A percentile compares a stretch with the other conserved stretches of the same genome.
These are phyloP conservation scores for Astreopora myriophthalma DNA, from an alignment of 64 coral and sea anemone genomes.

Conservation along the genomic window DNA sequence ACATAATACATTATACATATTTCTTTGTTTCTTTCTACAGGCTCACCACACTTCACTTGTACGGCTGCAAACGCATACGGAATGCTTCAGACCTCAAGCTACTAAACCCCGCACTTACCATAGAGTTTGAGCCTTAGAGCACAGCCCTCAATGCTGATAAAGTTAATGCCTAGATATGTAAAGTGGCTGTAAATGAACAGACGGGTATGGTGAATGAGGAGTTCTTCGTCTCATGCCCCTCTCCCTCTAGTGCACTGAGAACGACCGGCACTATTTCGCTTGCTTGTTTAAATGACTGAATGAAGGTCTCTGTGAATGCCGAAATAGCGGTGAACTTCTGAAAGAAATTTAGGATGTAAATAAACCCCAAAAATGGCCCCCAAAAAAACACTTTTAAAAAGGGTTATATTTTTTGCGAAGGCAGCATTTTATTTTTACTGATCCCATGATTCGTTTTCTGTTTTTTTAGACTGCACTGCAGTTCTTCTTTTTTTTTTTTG, in stretches of 20 bases:
- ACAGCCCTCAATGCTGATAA: background rate
- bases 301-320: too few relatives aligned
- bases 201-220: too few relatives aligned
- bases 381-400: too few relatives aligned
- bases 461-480: too few relatives aligned
- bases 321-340: too few relatives aligned
- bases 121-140: constrained; percentile 56
- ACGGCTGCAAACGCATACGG: constrained; percentile 92
- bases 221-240: too few relatives aligned
- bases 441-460: too few relatives aligned
- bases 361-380: too few relatives aligned
- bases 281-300: background rate
- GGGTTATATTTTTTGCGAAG: background rate
- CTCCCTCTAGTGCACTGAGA: too few relatives aligned
- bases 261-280: background rate
- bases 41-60: constrained; percentile 86
- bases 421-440: background rate
- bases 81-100: constrained; percentile 47
- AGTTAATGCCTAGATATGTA: too few relatives aligned
- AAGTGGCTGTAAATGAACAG: background rate
- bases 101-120: constrained; percentile 65
- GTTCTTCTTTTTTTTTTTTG: background rate
- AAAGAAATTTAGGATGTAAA: too few relatives aligned
- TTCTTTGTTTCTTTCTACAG: constrained; percentile 34
- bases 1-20: too few relatives aligned